Percentiles rank a stretch among this genome's conserved stretches.
Evolutionary conservation across 2,888 invertebrate genomes (phyloP).

Genomic region (Lumbricus terrestris): DNA sequence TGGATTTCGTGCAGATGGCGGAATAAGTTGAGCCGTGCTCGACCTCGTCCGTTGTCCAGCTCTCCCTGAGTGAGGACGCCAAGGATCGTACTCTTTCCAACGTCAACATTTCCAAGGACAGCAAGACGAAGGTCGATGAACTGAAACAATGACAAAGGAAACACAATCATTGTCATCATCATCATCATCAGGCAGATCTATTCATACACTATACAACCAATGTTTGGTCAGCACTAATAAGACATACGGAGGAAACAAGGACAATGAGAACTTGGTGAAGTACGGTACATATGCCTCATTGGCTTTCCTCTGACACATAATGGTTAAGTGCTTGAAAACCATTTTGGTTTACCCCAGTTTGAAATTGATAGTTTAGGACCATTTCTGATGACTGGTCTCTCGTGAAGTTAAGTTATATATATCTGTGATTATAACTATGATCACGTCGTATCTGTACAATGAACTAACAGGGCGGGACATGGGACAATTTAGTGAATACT

Average conservation of each 20-base stretch:
- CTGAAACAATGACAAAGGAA: conserved; percentile 40
- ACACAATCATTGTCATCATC: neutral
- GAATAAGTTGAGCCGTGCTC: conserved; percentile 92
- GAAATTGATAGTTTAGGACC: no score
- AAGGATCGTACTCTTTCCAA: conserved; percentile 92
- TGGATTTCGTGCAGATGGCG: conserved; percentile 88
- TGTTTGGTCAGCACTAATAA: neutral
- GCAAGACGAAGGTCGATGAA: conserved; percentile 78
- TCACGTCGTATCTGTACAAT: no score
- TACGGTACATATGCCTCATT: no score
- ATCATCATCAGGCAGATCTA: no score
- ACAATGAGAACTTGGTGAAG: neutral
- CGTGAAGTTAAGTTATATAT: no score
- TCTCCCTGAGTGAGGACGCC: conserved; percentile 95
- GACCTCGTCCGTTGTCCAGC: conserved; percentile 90
- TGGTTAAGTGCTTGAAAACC: no score
- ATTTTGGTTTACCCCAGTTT: no score
- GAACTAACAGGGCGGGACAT: no score
- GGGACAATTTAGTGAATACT: neutral
- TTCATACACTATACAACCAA: neutral
- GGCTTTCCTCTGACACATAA: no score
- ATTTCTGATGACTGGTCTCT: no score
- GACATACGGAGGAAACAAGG: neutral
- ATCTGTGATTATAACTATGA: no score
- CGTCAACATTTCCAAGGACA: conserved; percentile 91